These are phyloP conservation scores for Coremacera marginata DNA, from an alignment of 2,888 invertebrate genomes.

Conservation along the genomic window DNA sequence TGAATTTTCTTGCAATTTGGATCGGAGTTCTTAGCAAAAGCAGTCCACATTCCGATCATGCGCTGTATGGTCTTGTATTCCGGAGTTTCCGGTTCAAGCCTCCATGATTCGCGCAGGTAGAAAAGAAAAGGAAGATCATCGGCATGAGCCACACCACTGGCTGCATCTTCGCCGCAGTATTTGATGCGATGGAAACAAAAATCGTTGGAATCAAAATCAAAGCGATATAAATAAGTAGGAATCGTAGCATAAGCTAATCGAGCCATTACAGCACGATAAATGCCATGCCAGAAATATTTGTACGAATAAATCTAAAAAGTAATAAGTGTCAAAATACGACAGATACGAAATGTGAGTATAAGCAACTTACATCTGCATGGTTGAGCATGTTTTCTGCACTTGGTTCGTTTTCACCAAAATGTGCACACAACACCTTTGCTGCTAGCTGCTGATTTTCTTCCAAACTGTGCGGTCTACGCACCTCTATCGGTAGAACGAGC, in stretches of 20 bases:
- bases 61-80: conserved; percentile 61
- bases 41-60: conserved; percentile 60
- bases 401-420: conserved; percentile 67
- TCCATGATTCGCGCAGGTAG: conserved; percentile 51
- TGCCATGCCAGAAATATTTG: conserved; percentile 65
- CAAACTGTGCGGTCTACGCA: not conserved
- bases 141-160: conserved; percentile 63
- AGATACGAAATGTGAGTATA: not conserved
- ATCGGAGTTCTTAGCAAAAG: conserved; percentile 62
- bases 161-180: conserved; percentile 58
- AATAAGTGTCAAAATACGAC: conserved; percentile 1
- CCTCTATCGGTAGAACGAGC: not conserved
- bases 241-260: conserved; percentile 55
- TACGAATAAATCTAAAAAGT: conserved; percentile 58
- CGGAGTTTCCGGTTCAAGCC: conserved; percentile 46
- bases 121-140: conserved; percentile 66
- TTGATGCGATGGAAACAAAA: conserved; percentile 60
- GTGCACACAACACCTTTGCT: conserved; percentile 64
- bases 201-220: conserved; percentile 65
- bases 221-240: conserved; percentile 64
- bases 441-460: conserved; percentile 49
- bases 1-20: conserved; percentile 57
- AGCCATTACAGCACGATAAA: conserved; percentile 59
- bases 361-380: conserved; percentile 59
- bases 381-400: conserved; percentile 59